phyloP scores from a whole-genome alignment of 2,113 vertebrate species.

The Pelobates fuscus region DNA sequence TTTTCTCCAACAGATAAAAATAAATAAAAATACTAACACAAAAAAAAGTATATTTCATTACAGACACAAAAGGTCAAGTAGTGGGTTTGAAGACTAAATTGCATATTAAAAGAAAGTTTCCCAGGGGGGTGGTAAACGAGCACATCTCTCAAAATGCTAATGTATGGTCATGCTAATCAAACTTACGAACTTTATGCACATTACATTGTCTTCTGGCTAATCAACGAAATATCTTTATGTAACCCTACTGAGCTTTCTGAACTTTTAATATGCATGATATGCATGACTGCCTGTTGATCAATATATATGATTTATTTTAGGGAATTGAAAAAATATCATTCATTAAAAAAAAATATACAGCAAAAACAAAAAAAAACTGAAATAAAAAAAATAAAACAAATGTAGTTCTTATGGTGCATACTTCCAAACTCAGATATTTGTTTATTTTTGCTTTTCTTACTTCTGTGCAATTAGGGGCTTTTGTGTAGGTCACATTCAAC shows the following conservation, averaged over 20 bases:
- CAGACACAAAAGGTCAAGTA: slow-evolving; percentile 55
- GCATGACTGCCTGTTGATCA: not conserved
- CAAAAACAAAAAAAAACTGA: no score
- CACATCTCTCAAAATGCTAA: slow-evolving; percentile 30
- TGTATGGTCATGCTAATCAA: slow-evolving; percentile 8
- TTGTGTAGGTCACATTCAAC: no score
- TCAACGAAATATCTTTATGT: not conserved
- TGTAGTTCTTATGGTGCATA: no score
- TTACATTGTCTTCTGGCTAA: not conserved
- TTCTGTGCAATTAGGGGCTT: no score
- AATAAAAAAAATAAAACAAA: no score
- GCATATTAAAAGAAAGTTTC: slow-evolving; percentile 49
- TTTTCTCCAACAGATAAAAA: slow-evolving; percentile 33
- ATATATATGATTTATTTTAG: not conserved
- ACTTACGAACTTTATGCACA: not conserved
- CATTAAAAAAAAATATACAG: no score
- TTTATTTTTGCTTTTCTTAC: no score
- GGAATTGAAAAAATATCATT: no score
- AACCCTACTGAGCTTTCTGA: not conserved
- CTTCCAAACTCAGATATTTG: no score
- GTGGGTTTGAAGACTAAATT: slow-evolving; percentile 56
- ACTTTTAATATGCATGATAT: not conserved
- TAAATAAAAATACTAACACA: no score
- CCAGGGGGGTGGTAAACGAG: slow-evolving; percentile 40
- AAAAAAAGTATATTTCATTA: slow-evolving; percentile 56